A percentile compares a stretch with the other conserved stretches of the same genome.
Evolutionary conservation across 2,888 invertebrate genomes (phyloP).

Genomic region (Physocephala rufipes): DNA sequence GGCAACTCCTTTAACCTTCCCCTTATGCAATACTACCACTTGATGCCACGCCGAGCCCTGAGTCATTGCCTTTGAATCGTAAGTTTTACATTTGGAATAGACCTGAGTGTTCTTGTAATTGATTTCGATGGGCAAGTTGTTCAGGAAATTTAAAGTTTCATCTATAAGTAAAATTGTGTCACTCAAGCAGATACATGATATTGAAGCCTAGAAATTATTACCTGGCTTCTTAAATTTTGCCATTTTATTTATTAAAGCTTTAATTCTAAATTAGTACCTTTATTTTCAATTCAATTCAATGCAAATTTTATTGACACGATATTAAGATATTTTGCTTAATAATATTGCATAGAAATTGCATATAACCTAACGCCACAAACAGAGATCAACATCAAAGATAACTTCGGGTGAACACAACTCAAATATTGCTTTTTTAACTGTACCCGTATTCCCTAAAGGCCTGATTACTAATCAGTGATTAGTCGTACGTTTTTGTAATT

Average conservation of each 20-base stretch:
- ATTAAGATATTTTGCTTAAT: too few relatives aligned
- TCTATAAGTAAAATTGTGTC: conserved; percentile 38
- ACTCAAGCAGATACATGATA: neutral
- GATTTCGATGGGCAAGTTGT: conserved; percentile 53
- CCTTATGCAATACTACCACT: conserved; percentile 54
- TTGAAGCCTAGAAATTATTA: neutral
- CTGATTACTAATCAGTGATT: too few relatives aligned
- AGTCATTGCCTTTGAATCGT: conserved; percentile 50
- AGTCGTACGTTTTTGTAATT: too few relatives aligned
- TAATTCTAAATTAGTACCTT: neutral
- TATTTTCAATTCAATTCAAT: neutral
- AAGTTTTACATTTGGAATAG: conserved; percentile 51
- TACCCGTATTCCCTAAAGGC: too few relatives aligned
- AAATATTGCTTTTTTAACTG: too few relatives aligned
- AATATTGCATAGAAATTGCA: too few relatives aligned
- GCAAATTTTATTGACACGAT: too few relatives aligned
- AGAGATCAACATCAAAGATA: too few relatives aligned
- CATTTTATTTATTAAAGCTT: neutral
- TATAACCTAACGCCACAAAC: too few relatives aligned
- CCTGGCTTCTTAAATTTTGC: conserved; percentile 12
- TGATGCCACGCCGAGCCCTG: conserved; percentile 57
- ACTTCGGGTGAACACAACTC: too few relatives aligned
- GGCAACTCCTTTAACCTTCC: conserved; percentile 47
- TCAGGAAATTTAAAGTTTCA: conserved; percentile 49
- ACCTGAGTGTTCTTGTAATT: conserved; percentile 46